Evolutionary conservation across 2,888 invertebrate genomes (phyloP).

Genomic region (Drosophila colorata): DNA sequence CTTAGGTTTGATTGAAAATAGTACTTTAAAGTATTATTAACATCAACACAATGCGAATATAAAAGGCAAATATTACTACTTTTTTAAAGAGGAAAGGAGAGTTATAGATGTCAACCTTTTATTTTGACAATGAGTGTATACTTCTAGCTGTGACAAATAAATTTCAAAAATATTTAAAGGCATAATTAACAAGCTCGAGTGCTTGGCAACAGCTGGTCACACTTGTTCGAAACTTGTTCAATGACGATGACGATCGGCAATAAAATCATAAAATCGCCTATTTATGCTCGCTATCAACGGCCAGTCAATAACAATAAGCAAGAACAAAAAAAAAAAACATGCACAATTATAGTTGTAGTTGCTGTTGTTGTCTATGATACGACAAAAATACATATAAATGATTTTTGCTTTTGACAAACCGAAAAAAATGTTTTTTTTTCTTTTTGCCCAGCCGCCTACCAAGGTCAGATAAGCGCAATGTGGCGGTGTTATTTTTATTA

Average conservation of each 20-base stretch:
- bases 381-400: conserved; percentile 1
- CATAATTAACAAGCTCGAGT: conserved; percentile 56
- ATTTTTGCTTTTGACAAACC: conserved; percentile 19
- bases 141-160: not conserved
- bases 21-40: too few species aligned
- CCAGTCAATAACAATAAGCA: conserved; percentile 37
- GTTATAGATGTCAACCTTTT: too few species aligned
- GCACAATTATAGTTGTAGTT: conserved; percentile 3
- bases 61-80: too few species aligned
- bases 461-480: conserved; percentile 58
- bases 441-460: conserved; percentile 23
- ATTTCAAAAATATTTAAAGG: conserved; percentile 55
- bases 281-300: conserved; percentile 49
- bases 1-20: too few species aligned
- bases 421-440: conserved; percentile 34
- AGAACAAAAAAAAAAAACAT: conserved; percentile 27
- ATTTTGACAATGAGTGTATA: too few species aligned
- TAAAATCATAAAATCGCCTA: conserved; percentile 48
- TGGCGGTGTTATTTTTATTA: conserved; percentile 22
- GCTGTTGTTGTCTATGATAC: conserved; percentile 18
- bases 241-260: conserved; percentile 33
- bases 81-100: too few species aligned
- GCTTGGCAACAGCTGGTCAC: conserved; percentile 46
- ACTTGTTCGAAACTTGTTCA: conserved; percentile 36
- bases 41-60: too few species aligned